These are phyloP conservation scores for Alloscopus bannaensis DNA, from an alignment of 2,888 invertebrate genomes.

Conservation along the genomic window DNA sequence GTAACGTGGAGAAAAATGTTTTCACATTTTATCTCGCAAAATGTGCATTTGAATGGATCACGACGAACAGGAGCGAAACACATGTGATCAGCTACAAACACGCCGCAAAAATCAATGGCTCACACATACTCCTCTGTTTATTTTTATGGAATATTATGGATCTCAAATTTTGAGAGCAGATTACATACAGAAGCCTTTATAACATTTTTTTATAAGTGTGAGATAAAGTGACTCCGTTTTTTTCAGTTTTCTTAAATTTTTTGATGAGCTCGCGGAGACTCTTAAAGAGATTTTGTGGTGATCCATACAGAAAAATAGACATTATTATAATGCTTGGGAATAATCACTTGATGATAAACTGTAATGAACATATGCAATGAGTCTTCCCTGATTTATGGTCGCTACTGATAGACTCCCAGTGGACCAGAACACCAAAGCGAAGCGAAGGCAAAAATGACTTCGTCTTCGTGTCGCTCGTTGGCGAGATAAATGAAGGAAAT, in stretches of 20 bases:
- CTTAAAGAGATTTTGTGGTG: not conserved
- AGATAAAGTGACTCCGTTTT: not conserved
- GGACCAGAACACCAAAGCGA: slow-evolving; percentile 32
- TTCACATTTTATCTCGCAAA: not conserved
- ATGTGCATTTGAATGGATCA: too few species aligned
- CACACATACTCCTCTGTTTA: too few species aligned
- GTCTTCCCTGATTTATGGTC: slow-evolving; percentile 52
- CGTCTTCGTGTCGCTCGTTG: not conserved
- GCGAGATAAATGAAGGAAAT: not conserved
- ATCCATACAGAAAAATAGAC: not conserved
- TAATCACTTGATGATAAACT: slow-evolving; percentile 61
- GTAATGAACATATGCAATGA: slow-evolving; percentile 54
- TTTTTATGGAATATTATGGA: not conserved
- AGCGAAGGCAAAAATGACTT: slow-evolving; percentile 11
- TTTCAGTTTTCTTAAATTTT: not conserved
- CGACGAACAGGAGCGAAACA: slow-evolving; percentile 41
- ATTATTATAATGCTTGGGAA: slow-evolving; percentile 12
- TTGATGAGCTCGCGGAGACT: not conserved
- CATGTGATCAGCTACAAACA: slow-evolving; percentile 49
- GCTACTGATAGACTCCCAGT: slow-evolving; percentile 46
- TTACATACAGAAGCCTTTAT: not conserved
- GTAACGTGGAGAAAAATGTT: not conserved
- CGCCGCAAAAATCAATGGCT: slow-evolving; percentile 29
- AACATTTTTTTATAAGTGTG: not conserved
- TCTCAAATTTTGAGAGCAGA: not conserved